Percentiles rank a stretch among this genome's conserved stretches.
Evolutionary conservation across 2,888 invertebrate species (phyloP).

Genomic region (Reticulitermes lucifugus): DNA sequence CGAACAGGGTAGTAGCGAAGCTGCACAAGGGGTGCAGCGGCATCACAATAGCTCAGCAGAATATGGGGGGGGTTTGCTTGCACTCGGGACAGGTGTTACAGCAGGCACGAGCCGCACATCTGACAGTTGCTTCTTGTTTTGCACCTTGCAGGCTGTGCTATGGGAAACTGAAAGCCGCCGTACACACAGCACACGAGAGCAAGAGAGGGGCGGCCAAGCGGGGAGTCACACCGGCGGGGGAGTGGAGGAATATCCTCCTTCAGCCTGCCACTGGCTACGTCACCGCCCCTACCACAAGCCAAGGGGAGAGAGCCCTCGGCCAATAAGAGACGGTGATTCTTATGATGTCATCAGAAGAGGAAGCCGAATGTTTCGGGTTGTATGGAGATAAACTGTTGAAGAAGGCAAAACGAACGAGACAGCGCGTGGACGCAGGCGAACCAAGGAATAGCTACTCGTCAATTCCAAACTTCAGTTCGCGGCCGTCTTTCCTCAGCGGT

Average conservation of each 20-base stretch:
- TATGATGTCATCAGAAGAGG: constrained; percentile 98
- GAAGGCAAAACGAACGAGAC: constrained; percentile 94
- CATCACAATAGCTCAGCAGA: neutral
- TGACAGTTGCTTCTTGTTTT: constrained; percentile 44
- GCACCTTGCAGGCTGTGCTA: constrained; percentile 54
- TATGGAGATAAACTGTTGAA: constrained; percentile 93
- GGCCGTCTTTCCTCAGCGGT: constrained; percentile 85
- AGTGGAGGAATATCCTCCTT: constrained; percentile 55
- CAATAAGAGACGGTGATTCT: constrained; percentile 85
- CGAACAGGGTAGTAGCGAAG: no score
- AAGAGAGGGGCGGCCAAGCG: constrained; percentile 34
- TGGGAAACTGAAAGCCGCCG: constrained; percentile 50
- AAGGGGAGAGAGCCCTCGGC: constrained; percentile 76
- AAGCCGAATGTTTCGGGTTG: constrained; percentile 93
- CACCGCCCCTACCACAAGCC: constrained; percentile 51
- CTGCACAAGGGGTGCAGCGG: neutral
- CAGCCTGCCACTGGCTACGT: constrained; percentile 53
- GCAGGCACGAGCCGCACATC: constrained; percentile 33
- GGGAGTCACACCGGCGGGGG: constrained; percentile 50
- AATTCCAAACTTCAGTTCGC: constrained; percentile 80
- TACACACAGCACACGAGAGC: constrained; percentile 37
- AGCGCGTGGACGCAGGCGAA: constrained; percentile 96
- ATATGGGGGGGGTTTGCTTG: neutral
- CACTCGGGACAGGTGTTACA: constrained; percentile 31
- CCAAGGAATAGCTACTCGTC: constrained; percentile 92